phyloP scores from a whole-genome alignment of 2,113 vertebrate genomes.

The Eptesicus fuscus region DNA sequence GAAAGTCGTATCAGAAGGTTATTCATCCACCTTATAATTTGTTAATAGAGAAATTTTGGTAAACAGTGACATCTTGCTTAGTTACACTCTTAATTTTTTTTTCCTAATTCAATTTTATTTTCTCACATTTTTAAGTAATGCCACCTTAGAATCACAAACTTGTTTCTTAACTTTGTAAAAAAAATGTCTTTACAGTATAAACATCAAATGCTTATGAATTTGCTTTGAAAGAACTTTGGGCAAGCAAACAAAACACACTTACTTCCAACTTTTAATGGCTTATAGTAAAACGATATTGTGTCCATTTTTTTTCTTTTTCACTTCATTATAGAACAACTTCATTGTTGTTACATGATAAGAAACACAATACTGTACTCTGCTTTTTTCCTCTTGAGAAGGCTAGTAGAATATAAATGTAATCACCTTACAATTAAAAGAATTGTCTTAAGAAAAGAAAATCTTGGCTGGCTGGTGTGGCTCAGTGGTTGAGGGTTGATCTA shows the following conservation, averaged over 20 bases:
- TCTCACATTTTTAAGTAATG: constrained; percentile 33
- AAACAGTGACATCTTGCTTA: neutral
- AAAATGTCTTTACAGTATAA: neutral
- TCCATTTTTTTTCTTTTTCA: constrained; percentile 61
- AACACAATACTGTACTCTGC: constrained; percentile 1
- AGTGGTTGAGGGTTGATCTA: too few relatives aligned
- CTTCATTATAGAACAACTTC: constrained; percentile 55
- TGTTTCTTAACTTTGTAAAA: neutral
- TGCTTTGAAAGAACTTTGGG: constrained; percentile 66
- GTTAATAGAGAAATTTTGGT: neutral
- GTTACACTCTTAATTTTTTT: neutral
- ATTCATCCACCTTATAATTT: neutral
- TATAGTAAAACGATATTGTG: constrained; percentile 47
- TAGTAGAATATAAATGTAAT: constrained; percentile 41
- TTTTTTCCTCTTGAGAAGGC: constrained; percentile 48
- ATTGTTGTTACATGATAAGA: constrained; percentile 51
- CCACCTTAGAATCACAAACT: neutral
- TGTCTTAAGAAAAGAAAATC: constrained; percentile 46
- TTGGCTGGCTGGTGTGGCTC: neutral
- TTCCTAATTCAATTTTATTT: neutral
- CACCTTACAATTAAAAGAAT: constrained; percentile 43
- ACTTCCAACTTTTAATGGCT: constrained; percentile 57
- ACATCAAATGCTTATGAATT: constrained; percentile 42
- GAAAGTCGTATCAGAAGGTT: neutral
- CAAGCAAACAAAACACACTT: constrained; percentile 56